Conservation (phyloP, 2,888 invertebrate genomes). For the Agapetus fuscipes region DNA sequence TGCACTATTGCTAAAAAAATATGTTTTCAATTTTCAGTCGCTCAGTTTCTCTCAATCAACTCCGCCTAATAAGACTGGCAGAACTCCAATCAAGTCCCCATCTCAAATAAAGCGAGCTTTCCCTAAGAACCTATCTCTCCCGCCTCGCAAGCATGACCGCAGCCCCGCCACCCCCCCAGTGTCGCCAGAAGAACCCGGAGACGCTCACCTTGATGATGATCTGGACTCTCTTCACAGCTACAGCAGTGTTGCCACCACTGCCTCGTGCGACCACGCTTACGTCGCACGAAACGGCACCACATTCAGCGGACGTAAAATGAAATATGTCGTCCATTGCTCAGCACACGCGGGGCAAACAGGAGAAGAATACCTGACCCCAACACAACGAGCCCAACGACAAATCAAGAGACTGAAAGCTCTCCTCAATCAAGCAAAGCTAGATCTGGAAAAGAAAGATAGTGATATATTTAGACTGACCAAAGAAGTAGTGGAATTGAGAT, state of each 20-base stretch:
- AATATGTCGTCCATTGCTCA: slow-evolving; percentile 79
- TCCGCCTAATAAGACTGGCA: no score
- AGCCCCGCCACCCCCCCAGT: slow-evolving; percentile 51
- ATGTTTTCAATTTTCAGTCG: slow-evolving; percentile 33
- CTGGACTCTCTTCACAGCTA: slow-evolving; percentile 69
- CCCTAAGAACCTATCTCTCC: slow-evolving; percentile 12
- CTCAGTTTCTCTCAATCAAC: slow-evolving; percentile 38
- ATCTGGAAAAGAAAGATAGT: slow-evolving; percentile 71
- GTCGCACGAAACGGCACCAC: slow-evolving; percentile 67
- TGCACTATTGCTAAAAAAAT: no score
- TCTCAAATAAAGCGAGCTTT: slow-evolving; percentile 19
- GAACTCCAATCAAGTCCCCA: slow-evolving; percentile 18
- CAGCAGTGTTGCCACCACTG: slow-evolving; percentile 69
- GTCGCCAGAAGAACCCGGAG: slow-evolving; percentile 45
- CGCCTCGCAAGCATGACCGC: slow-evolving; percentile 23
- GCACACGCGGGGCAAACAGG: slow-evolving; percentile 67
- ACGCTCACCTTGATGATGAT: slow-evolving; percentile 54
- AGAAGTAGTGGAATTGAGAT: slow-evolving; percentile 69
- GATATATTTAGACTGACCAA: slow-evolving; percentile 69
- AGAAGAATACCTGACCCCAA: slow-evolving; percentile 80
- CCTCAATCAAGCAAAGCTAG: slow-evolving; percentile 62
- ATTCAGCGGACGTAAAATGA: slow-evolving; percentile 59
- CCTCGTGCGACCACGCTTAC: slow-evolving; percentile 74
- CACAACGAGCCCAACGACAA: slow-evolving; percentile 75
- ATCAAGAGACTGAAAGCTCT: slow-evolving; percentile 65